phyloP scores from a whole-genome alignment of 2,797 vertebrate genomes.

The Sebastes taczanowskii region DNA sequence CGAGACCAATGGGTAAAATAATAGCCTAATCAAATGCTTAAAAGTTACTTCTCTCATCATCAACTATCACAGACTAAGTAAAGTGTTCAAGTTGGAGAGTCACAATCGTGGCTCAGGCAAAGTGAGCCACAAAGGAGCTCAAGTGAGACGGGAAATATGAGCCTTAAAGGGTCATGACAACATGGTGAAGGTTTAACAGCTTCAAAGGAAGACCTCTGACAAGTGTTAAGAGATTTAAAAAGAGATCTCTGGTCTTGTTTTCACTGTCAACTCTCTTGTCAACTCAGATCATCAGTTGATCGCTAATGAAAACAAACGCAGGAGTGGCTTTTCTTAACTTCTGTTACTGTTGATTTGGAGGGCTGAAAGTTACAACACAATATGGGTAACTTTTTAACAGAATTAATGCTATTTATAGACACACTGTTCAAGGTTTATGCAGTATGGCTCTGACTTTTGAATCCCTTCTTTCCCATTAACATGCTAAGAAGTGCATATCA shows the following conservation, averaged over 20 bases:
- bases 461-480: neutral
- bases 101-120: neutral
- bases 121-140: neutral
- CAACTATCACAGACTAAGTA: neutral
- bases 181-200: slow-evolving; percentile 1
- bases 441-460: neutral
- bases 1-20: neutral
- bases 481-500: neutral
- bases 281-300: neutral
- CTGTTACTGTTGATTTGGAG: neutral
- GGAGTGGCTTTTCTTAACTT: neutral
- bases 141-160: neutral
- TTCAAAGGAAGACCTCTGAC: neutral
- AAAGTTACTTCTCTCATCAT: neutral
- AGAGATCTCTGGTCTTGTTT: neutral
- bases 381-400: neutral
- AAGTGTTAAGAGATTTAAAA: neutral
- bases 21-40: neutral
- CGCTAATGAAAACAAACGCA: neutral
- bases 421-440: neutral
- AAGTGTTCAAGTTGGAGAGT: neutral
- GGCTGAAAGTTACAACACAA: neutral
- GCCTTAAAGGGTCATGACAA: neutral
- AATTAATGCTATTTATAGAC: neutral
- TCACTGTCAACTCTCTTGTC: neutral